Evolutionary conservation across 1,140 invertebrate genomes (phyloP), one percentile per base, ranked within the genome.

Genomic region (Sitodiplosis mosellana): DNA sequence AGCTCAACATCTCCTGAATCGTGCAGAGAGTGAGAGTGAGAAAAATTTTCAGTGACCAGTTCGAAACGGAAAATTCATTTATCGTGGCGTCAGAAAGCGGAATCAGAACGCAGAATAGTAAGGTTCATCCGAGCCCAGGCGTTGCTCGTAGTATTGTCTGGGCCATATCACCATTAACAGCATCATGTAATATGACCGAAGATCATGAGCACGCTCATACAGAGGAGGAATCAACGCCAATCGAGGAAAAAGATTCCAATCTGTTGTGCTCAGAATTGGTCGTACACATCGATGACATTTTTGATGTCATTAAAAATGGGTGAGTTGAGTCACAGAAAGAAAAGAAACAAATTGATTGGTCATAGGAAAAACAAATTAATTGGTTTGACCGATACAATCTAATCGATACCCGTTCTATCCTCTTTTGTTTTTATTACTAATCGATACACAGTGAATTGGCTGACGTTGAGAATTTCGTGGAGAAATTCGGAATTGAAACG

Each of bases 71-170:
- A 38, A n/a, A n/a, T 38, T 43, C 18, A 19, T 43, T 18, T 43
- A 63, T 56, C 59, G 59, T 63, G 59, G 61, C 61, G 48, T 60
- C 59, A 20, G 52, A 45, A 40, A 50, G 52, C 49, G 47, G 48
- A 49, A 49, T 54, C 53, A 54, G 48, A 50, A 65, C 64, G 63
- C 61, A 65, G 50, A 64, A 64, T 59, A 70, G 68, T 56, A 73
- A 74, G 65, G 74, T 78, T 65, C 76, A 75, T 55, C 76, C 82
- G 52, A 83, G 82, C 69, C 82, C 82, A 63, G 83, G 83, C 70
- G 80, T 81, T 58, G 83, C 82, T 59, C 80, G 81, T 61, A 45
- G 80, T 10, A 27, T 27, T 62, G 82, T 86, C 64, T 86, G 83
- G 83, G 81, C 82, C 60, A 68, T 83, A 67, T 27, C 27, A 27